phyloP scores from a whole-genome alignment of 2,797 vertebrate genomes.

The Hybognathus amarus region DNA sequence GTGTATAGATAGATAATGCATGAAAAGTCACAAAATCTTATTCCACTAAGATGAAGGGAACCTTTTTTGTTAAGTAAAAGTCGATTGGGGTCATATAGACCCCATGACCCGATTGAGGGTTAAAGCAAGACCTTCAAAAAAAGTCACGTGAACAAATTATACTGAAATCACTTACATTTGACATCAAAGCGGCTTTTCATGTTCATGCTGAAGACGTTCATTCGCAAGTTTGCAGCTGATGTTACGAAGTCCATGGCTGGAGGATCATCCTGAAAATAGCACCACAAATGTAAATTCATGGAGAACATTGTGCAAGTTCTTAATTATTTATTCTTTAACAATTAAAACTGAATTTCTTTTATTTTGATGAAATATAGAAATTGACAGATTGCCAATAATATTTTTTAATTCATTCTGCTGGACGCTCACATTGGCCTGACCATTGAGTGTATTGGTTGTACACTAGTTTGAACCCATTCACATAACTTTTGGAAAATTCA shows the following conservation, averaged over 20 bases:
- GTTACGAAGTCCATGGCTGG: constrained; percentile 98
- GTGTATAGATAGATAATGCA: no score
- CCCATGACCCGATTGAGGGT: no score
- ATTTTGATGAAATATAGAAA: neutral
- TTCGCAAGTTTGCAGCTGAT: constrained; percentile 92
- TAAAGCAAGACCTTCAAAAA: no score
- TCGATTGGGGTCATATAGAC: no score
- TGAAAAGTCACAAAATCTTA: no score
- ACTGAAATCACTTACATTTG: constrained; percentile 90
- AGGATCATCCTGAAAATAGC: constrained; percentile 84
- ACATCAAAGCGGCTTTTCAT: constrained; percentile 98
- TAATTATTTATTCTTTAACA: neutral
- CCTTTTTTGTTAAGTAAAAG: no score
- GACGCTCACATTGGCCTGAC: neutral
- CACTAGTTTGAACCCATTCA: neutral
- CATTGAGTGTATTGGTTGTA: neutral
- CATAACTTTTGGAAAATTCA: neutral
- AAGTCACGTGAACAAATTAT: no score
- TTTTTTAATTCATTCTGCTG: neutral
- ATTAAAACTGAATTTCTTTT: neutral
- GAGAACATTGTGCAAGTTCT: neutral
- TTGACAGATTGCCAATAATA: neutral
- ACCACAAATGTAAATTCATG: neutral
- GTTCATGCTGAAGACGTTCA: constrained; percentile 99
- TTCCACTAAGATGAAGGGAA: no score